Evolutionary conservation across 2,888 invertebrate genomes (phyloP).

Genomic region (Amblyjoppa fuscipennis): DNA sequence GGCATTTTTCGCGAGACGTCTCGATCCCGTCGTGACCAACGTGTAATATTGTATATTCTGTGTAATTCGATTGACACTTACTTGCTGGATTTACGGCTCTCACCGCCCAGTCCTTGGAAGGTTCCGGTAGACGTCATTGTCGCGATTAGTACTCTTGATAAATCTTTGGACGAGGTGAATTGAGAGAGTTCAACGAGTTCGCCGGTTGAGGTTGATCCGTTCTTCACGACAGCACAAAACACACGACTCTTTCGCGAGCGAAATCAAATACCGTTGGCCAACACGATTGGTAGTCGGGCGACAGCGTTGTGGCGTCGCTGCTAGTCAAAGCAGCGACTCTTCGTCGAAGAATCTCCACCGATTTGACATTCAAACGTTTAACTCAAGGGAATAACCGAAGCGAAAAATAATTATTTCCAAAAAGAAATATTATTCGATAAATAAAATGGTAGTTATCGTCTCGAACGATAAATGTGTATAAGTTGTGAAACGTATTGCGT

Average conservation of each 20-base stretch:
- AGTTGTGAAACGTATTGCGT: constrained; percentile 52
- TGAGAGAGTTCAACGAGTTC: constrained; percentile 47
- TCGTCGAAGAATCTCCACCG: background rate
- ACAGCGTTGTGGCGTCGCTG: constrained; percentile 68
- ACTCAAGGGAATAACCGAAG: background rate
- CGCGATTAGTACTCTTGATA: background rate
- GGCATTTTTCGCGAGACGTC: constrained; percentile 13
- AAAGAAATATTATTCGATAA: constrained; percentile 19
- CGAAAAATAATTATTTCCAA: background rate
- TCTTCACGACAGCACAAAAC: constrained; percentile 74
- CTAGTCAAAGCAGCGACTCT: constrained; percentile 70
- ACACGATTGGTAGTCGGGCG: constrained; percentile 74
- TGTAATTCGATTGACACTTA: constrained; percentile 84
- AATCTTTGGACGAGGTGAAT: background rate
- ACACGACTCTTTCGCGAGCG: constrained; percentile 75
- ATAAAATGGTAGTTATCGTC: constrained; percentile 43
- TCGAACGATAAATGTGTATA: constrained; percentile 11
- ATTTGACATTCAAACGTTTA: no score
- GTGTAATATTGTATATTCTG: constrained; percentile 4
- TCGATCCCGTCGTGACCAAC: background rate
- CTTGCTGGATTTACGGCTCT: constrained; percentile 89
- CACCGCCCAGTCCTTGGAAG: constrained; percentile 87
- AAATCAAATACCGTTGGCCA: constrained; percentile 79
- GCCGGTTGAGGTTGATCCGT: constrained; percentile 59
- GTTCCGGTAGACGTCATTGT: constrained; percentile 89